phyloP scores from a whole-genome alignment of 2,113 vertebrate genomes.

The Misgurnus anguillicaudatus region DNA sequence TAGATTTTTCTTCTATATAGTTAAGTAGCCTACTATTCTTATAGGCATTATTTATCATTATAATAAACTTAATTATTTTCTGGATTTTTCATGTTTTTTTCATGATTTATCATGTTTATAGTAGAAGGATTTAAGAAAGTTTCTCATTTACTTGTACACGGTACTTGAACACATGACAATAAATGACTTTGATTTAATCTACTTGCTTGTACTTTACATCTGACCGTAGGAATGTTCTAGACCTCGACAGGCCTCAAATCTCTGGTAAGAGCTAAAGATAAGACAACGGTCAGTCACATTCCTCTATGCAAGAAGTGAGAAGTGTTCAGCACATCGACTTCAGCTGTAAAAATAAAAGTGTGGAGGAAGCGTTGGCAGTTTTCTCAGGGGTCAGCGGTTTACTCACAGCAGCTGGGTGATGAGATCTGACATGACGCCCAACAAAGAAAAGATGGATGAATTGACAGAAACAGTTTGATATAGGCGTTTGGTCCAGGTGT shows the following conservation, averaged over 20 bases:
- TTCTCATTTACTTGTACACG: too few relatives aligned
- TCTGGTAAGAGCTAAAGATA: neutral
- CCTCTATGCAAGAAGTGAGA: neutral
- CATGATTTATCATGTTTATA: too few relatives aligned
- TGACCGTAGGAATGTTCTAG: neutral
- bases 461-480: conserved; percentile 18
- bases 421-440: conserved; percentile 41
- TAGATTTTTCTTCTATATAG: too few relatives aligned
- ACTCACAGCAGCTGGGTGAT: conserved; percentile 31
- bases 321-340: conserved; percentile 27
- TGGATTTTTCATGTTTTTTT: too few relatives aligned
- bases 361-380: conserved; percentile 2
- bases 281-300: conserved; percentile 9
- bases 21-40: too few relatives aligned
- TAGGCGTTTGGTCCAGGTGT: conserved; percentile 43
- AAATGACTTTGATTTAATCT: neutral
- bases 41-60: too few relatives aligned
- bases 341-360: conserved; percentile 51
- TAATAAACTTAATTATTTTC: too few relatives aligned
- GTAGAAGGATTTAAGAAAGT: too few relatives aligned
- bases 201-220: neutral
- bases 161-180: too few relatives aligned
- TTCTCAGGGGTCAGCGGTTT: conserved; percentile 45
- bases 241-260: conserved; percentile 17
- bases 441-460: conserved; percentile 30